These are phyloP conservation scores for Forbesichthys papilliferus DNA, from an alignment of 2,113 vertebrate species.

Conservation along the genomic window DNA sequence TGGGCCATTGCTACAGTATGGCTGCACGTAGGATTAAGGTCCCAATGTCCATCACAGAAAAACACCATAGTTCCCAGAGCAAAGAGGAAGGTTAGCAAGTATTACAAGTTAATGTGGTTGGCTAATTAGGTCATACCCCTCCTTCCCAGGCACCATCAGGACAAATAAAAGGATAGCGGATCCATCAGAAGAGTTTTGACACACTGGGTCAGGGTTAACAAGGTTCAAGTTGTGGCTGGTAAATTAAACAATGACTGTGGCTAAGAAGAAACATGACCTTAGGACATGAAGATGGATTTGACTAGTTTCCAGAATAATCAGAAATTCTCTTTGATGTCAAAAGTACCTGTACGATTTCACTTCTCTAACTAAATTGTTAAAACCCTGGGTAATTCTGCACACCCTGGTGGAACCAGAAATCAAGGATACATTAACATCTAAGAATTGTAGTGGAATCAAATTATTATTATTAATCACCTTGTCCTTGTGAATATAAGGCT, in stretches of 20 bases:
- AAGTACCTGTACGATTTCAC: conserved; percentile 22
- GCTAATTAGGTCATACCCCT: conserved; percentile 3
- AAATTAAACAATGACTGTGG: not conserved
- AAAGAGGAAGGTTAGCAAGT: conserved; percentile 22
- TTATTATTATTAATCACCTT: conserved; percentile 64
- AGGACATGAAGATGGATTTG: not conserved
- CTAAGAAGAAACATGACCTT: conserved; percentile 9
- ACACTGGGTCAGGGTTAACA: conserved; percentile 25
- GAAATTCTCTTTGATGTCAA: conserved; percentile 11
- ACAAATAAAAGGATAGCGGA: conserved; percentile 18
- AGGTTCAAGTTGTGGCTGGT: conserved; percentile 22
- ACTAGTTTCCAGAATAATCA: conserved; percentile 2
- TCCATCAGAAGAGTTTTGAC: conserved; percentile 19
- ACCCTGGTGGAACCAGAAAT: conserved; percentile 64
- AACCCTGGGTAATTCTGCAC: conserved; percentile 49
- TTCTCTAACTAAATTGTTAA: conserved; percentile 24
- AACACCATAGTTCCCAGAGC: not conserved
- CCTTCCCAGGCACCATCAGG: conserved; percentile 20
- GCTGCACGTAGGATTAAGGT: not conserved
- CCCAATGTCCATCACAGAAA: conserved; percentile 3
- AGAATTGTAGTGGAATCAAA: conserved; percentile 50
- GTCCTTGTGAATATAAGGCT: conserved; percentile 44
- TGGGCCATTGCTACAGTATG: conserved; percentile 37
- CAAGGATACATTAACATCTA: conserved; percentile 55
- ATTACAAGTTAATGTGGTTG: conserved; percentile 21